A percentile compares a stretch with the other conserved stretches of the same genome.
phyloP scores from a whole-genome alignment of 2,113 vertebrate species.

The Tinamus guttatus region DNA sequence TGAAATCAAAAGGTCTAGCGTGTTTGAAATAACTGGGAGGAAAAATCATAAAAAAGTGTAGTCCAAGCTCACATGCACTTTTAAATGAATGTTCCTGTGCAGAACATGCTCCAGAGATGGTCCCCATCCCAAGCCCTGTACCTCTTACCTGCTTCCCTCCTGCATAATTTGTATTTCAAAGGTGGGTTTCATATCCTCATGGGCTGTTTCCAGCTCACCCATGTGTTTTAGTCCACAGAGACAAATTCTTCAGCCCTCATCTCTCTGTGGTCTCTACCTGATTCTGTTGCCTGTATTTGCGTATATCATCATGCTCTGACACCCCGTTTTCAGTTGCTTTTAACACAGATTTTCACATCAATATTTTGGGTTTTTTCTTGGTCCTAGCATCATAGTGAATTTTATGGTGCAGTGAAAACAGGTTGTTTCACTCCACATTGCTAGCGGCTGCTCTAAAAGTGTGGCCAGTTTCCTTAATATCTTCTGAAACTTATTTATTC shows the following conservation, averaged over 20 bases:
- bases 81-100: not conserved
- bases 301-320: not conserved
- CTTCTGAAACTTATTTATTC: not conserved
- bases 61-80: not conserved
- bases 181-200: not conserved
- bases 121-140: not conserved
- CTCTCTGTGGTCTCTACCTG: not conserved
- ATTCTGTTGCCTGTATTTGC: not conserved
- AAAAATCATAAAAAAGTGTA: not conserved
- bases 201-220: not conserved
- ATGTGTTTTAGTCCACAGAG: not conserved
- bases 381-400: not conserved
- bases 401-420: slow-evolving; percentile 10
- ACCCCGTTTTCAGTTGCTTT: not conserved
- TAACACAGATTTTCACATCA: not conserved
- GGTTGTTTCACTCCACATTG: not conserved
- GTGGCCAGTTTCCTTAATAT: not conserved
- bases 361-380: not conserved
- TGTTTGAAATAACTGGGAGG: not conserved
- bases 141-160: accelerated
- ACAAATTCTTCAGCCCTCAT: not conserved
- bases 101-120: not conserved
- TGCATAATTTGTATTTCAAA: accelerated
- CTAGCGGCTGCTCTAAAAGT: not conserved
- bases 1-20: not conserved